These are phyloP conservation scores for Opisthocomus hoazin DNA, from an alignment of 2,113 vertebrate genomes.

Conservation along the genomic window DNA sequence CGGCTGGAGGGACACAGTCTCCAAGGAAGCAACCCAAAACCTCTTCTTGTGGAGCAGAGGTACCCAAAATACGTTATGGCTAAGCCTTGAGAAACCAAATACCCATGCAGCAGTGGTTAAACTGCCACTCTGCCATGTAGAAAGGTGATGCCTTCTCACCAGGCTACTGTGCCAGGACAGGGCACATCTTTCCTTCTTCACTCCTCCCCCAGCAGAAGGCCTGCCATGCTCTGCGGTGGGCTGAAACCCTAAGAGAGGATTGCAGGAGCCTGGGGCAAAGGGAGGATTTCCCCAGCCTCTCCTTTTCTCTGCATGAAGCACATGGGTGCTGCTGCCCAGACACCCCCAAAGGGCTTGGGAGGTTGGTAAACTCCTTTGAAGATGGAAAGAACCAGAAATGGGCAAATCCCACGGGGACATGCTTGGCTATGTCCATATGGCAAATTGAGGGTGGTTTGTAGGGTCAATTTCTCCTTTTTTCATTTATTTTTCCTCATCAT, in stretches of 20 bases:
- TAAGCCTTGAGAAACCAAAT: not conserved
- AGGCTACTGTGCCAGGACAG: not conserved
- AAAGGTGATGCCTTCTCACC: not conserved
- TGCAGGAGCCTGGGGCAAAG: not conserved
- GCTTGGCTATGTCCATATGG: not conserved
- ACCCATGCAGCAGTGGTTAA: not conserved
- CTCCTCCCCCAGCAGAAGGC: not conserved
- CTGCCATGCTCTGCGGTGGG: rapidly evolving
- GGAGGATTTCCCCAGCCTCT: not conserved
- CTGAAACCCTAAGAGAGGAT: not conserved
- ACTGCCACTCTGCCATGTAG: not conserved
- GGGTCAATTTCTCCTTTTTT: not conserved
- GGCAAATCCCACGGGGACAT: not conserved
- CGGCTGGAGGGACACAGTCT: not conserved
- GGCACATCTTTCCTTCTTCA: not conserved
- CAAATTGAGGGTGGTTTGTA: not conserved
- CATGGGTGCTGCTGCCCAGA: rapidly evolving
- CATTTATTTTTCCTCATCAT: not conserved
- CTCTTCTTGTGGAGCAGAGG: not conserved
- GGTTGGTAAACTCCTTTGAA: not conserved
- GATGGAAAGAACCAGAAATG: not conserved
- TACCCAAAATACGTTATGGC: not conserved
- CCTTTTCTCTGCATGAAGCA: not conserved
- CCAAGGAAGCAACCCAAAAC: not conserved
- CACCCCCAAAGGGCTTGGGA: not conserved